Evolutionary conservation across 2,797 vertebrate genomes (phyloP).

Genomic region (Pteropus rufus): DNA sequence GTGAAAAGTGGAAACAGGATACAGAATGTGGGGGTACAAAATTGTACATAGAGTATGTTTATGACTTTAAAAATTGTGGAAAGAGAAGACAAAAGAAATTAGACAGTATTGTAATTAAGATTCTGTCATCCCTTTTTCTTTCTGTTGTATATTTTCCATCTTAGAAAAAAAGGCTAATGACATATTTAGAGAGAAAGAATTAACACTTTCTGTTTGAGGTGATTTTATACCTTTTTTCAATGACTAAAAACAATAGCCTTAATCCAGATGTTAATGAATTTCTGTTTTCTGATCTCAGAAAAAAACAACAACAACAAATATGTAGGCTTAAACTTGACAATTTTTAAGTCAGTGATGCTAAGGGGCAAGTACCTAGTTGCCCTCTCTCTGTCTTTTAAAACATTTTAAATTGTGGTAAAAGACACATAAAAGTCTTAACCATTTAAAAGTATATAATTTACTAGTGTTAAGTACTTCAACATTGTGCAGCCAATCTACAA

Average conservation of each 20-base stretch:
- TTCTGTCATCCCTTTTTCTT: background rate
- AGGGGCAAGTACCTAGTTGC: background rate
- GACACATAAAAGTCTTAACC: background rate
- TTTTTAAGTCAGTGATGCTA: background rate
- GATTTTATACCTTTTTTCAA: background rate
- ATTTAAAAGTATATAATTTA: background rate
- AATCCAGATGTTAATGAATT: background rate
- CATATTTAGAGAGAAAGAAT: background rate
- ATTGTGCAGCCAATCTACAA: background rate
- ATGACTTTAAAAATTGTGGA: background rate
- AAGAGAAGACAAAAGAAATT: background rate
- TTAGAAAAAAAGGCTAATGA: background rate
- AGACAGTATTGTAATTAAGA: background rate
- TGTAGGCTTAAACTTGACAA: background rate
- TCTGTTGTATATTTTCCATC: background rate
- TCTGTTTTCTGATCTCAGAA: background rate
- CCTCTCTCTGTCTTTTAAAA: background rate
- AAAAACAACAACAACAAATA: background rate
- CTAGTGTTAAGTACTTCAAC: background rate
- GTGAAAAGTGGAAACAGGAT: background rate
- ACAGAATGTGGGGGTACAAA: background rate
- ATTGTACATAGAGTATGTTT: background rate
- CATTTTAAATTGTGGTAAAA: background rate
- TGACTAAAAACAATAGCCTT: background rate
- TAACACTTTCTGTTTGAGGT: background rate